Evolutionary conservation across 2,888 invertebrate genomes (phyloP), one percentile per base, ranked within the genome.

Genomic region (Melanostoma scalare): DNA sequence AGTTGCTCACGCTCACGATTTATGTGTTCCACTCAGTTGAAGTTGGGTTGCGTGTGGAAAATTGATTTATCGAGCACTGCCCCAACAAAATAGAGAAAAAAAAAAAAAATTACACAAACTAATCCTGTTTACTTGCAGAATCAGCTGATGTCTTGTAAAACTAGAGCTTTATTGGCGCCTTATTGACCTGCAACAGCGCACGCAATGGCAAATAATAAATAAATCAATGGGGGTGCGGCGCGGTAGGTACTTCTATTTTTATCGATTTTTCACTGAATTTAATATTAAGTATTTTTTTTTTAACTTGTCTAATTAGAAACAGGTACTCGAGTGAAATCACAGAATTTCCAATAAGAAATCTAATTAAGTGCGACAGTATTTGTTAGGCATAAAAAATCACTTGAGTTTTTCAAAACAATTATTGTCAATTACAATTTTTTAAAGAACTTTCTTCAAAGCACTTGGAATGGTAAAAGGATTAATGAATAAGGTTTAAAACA

Each of bases 181-280:
- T 46, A 50, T 44, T 55, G 48, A 30, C 10, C 30, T 50, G 72
- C 50, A 56, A 31, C 52, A 58, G 44, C 55, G 31, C 52, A 52
- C 56, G 38, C 61, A 69, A 50, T n/a, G n/a, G n/a, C 6, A 1
- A 10, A 44, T 6, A 6, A 48, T 9, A 35, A 42, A 35, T 3
- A 6, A 53, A 69, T 42, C 53, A 52, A 36, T 36, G 40, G 50
- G 36, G 63, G 69, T 65, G 79, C 48, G 44, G 55, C 50, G 58
- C 50, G 65, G 69, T 55, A 55, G 52, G 55, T 60, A 53, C 61
- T 71, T 84, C 84, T 84, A 84, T 79, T 79, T 84, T 60, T 84
- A 84, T 84, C 84, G 84, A 84, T 84, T 84, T 84, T 84, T 75
- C 84, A 63, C 78, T 60, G 55, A 58, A 73, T 60, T 71, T 31